These are phyloP conservation scores for Psilopogon haemacephalus DNA, from an alignment of 2,113 vertebrate species.

Conservation along the genomic window DNA sequence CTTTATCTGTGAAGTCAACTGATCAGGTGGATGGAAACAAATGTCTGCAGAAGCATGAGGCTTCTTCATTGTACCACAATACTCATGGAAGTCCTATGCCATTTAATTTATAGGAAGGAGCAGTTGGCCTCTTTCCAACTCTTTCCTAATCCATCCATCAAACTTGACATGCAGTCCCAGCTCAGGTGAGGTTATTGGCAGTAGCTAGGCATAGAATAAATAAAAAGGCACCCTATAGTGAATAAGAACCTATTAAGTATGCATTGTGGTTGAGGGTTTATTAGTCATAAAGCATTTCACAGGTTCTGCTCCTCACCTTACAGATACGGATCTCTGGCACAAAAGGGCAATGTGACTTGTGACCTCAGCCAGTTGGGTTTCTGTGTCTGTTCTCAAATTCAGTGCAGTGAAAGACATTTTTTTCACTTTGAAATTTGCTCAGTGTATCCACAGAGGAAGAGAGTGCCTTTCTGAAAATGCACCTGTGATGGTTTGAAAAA, in stretches of 20 bases:
- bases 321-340: neutral
- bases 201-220: neutral
- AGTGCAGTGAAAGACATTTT: neutral
- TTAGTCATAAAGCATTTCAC: neutral
- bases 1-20: neutral
- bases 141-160: neutral
- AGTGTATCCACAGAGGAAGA: neutral
- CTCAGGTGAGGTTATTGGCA: neutral
- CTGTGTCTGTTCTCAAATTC: neutral
- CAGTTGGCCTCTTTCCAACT: neutral
- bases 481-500: neutral
- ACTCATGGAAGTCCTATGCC: neutral
- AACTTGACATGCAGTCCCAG: neutral
- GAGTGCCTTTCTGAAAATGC: neutral
- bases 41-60: neutral
- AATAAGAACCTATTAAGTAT: neutral
- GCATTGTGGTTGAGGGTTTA: neutral
- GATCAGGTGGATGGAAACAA: neutral
- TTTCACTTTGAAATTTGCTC: neutral
- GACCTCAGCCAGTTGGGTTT: neutral
- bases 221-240: neutral
- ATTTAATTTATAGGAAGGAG: neutral
- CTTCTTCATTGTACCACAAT: neutral
- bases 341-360: neutral
- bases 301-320: neutral